Evolutionary conservation across 2,113 vertebrate species (phyloP).

Genomic region (Balaeniceps rex): DNA sequence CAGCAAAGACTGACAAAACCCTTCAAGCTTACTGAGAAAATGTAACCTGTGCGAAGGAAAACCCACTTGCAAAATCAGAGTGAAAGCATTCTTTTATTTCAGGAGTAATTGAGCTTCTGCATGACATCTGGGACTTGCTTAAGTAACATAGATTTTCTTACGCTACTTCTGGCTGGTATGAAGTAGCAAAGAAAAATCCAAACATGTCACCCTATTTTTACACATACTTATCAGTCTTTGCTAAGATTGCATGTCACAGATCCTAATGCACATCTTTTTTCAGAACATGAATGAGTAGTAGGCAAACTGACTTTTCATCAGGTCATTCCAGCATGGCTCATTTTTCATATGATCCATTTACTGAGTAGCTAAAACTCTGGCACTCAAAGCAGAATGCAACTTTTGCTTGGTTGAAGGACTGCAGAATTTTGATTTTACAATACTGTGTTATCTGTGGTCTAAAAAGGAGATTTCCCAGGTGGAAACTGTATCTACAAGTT

Average conservation of each 20-base stretch:
- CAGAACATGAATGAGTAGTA: background rate
- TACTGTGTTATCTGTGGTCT: conserved; percentile 27
- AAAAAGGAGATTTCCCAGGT: conserved; percentile 45
- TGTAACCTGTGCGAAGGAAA: background rate
- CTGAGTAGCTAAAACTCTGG: background rate
- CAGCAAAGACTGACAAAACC: background rate
- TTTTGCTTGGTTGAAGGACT: background rate
- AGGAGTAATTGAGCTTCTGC: conserved; percentile 10
- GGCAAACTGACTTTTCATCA: conserved; percentile 4
- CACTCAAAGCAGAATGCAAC: background rate
- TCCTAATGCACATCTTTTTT: background rate
- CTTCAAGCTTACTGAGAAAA: background rate
- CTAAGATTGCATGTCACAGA: conserved; percentile 21
- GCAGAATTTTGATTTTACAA: conserved; percentile 24
- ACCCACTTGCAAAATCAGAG: background rate
- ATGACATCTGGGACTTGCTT: conserved; percentile 30
- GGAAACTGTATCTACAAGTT: conserved; percentile 45
- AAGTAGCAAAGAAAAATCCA: conserved; percentile 18
- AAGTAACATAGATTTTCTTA: background rate
- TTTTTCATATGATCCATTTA: background rate
- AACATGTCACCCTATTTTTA: background rate
- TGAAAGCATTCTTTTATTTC: conserved; percentile 3
- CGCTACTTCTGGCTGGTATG: background rate
- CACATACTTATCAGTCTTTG: background rate
- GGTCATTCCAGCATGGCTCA: conserved; percentile 22